Base-by-base conservation (phyloP, 2,113 vertebrate species). In the Chamaetylas fuelleborni region DNA sequence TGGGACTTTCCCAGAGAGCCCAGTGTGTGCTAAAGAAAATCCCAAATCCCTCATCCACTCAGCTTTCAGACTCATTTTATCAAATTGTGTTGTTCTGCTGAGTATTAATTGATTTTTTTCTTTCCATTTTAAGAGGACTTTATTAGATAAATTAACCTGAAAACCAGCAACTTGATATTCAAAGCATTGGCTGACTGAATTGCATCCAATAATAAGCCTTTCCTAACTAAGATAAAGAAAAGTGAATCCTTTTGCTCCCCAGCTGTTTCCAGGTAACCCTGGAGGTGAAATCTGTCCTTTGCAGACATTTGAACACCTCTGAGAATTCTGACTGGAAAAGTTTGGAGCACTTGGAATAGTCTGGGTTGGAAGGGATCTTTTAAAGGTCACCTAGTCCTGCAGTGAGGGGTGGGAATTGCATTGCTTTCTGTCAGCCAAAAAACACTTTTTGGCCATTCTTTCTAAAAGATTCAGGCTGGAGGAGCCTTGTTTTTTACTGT, bases 51-150 rank as follows among this genome's bases (percentile, higher is more conserved):
- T 34, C 29, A 33, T 17, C 54, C 23, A 5, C 45, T 65, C 45
- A 36, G 12, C 33, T 64, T 84, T 84, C 81, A 71, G 34, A 25
- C 34, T 19, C 1, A 1, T 40, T 73, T 60, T 33, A 38, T 18
- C 45, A 53, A 70, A 54, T 43, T 18, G 2, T 45, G 1, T 12
- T 42, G 15, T n/a, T 38, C 22, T 76, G 17, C 31, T 62, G 5
- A 0, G 0, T 33, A 57, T 13, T 22, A 8, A 36, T 23, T 3
- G 9, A 7, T 15, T 29, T 57, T 38, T 42, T 51, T 23, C 7
- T 77, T 79, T 53, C 53, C 3, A 14, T 70, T 66, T 77, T 45
- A 22, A 73, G 64, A 86, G 20, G 29, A 51, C 1, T 79, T 73
- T 12, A 23, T 78, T 43, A 50, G 47, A 5, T 45, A 34, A 64